Percentiles rank a stretch among this genome's conserved stretches.
These are phyloP conservation scores for Trissoscelio sp. DNA, from an alignment of 2,888 invertebrate genomes.

Conservation along the genomic window DNA sequence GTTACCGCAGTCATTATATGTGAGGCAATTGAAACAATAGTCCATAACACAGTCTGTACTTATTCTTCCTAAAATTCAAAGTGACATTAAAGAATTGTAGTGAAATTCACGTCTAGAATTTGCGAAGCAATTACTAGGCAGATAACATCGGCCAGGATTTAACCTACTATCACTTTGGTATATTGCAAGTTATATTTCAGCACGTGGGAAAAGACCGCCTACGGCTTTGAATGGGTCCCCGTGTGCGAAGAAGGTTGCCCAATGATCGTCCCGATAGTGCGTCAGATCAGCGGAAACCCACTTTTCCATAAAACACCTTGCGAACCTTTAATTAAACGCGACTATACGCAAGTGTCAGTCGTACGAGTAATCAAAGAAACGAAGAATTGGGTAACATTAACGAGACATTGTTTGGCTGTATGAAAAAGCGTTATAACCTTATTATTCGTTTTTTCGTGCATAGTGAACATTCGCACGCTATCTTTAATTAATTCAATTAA, in stretches of 20 bases:
- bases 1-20: slow-evolving; percentile 32
- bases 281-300: slow-evolving; percentile 81
- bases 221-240: slow-evolving; percentile 77
- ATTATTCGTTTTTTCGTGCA: slow-evolving; percentile 58
- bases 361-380: slow-evolving; percentile 64
- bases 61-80: slow-evolving; percentile 56
- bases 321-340: slow-evolving; percentile 67
- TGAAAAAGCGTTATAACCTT: slow-evolving; percentile 53
- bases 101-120: slow-evolving; percentile 62
- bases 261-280: slow-evolving; percentile 81
- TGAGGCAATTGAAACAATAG: slow-evolving; percentile 59
- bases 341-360: slow-evolving; percentile 58
- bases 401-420: slow-evolving; percentile 63
- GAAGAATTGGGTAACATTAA: slow-evolving; percentile 68
- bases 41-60: slow-evolving; percentile 20
- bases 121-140: slow-evolving; percentile 77
- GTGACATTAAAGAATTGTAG: slow-evolving; percentile 66
- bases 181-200: slow-evolving; percentile 82
- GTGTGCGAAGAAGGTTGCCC: slow-evolving; percentile 81
- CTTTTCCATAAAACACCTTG: slow-evolving; percentile 79
- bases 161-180: slow-evolving; percentile 82
- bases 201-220: slow-evolving; percentile 80
- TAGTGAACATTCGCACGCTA: slow-evolving; percentile 56
- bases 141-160: slow-evolving; percentile 81
- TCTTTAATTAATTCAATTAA: slow-evolving; percentile 66